Evolutionary conservation across 1,140 invertebrate species (phyloP).

Genomic region (Anastatus disparis): DNA sequence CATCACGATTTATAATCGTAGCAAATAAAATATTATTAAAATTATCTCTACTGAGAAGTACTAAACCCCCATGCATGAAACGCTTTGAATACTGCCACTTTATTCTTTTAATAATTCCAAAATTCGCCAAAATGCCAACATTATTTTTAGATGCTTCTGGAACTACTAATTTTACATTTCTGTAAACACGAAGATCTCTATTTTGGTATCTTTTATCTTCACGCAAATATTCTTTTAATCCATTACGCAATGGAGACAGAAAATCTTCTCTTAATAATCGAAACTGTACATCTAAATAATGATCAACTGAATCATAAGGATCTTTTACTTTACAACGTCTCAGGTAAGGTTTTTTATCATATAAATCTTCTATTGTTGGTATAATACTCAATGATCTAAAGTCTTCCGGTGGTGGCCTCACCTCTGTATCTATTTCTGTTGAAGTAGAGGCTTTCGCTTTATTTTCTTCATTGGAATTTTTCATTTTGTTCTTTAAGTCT

Average conservation of each 20-base stretch:
- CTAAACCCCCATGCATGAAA: not conserved
- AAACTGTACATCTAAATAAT: slow-evolving; percentile 85
- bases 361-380: slow-evolving; percentile 12
- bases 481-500: not conserved
- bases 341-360: slow-evolving; percentile 45
- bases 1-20: not conserved
- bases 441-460: not conserved
- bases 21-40: not conserved
- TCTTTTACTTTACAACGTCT: slow-evolving; percentile 72
- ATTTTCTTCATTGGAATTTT: not conserved
- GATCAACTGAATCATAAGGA: slow-evolving; percentile 71
- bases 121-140: not conserved
- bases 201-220: slow-evolving; percentile 32
- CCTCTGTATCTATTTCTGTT: not conserved
- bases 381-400: slow-evolving; percentile 1
- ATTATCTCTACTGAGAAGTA: slow-evolving; percentile 9
- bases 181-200: slow-evolving; percentile 4
- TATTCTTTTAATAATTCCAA: not conserved
- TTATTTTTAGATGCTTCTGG: not conserved
- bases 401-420: slow-evolving; percentile 2
- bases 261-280: slow-evolving; percentile 81
- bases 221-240: slow-evolving; percentile 61
- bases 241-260: slow-evolving; percentile 69
- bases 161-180: not conserved
- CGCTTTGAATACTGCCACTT: slow-evolving; percentile 11